Conservation (phyloP, 1,140 invertebrate species). For the Nebria ingens region DNA sequence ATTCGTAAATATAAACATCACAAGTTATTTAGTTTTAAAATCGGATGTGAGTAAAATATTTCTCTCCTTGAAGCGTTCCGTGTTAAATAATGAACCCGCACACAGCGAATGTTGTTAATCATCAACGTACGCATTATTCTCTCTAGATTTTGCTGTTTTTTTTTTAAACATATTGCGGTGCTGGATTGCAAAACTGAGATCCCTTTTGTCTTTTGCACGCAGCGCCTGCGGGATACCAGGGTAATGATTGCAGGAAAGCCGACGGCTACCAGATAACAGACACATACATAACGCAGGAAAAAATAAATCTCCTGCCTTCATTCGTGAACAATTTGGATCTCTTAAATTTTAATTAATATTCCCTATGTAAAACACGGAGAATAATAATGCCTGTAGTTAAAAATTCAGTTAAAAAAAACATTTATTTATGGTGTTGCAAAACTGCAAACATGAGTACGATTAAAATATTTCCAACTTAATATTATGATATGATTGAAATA, state of each 20-base stretch:
- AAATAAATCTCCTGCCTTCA: background rate
- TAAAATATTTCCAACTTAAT: no score
- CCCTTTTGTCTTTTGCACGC: background rate
- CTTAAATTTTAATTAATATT: background rate
- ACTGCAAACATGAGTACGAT: no score
- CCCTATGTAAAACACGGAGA: no score
- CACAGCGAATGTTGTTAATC: background rate
- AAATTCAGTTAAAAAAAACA: no score
- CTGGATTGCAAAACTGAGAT: background rate
- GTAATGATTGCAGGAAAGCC: background rate
- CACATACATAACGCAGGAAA: background rate
- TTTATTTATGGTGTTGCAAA: no score
- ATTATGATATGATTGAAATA: no score
- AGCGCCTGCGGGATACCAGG: background rate
- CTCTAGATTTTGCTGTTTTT: no score
- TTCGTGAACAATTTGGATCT: background rate
- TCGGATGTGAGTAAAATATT: background rate
- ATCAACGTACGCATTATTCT: background rate
- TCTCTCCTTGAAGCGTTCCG: background rate
- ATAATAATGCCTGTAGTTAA: no score
- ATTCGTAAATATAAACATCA: no score
- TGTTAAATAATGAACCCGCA: background rate
- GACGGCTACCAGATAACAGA: background rate
- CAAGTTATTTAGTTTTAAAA: no score
- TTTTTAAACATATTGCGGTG: background rate